Evolutionary conservation across 2,113 vertebrate genomes (phyloP).

Genomic region (Microtus richardsoni): DNA sequence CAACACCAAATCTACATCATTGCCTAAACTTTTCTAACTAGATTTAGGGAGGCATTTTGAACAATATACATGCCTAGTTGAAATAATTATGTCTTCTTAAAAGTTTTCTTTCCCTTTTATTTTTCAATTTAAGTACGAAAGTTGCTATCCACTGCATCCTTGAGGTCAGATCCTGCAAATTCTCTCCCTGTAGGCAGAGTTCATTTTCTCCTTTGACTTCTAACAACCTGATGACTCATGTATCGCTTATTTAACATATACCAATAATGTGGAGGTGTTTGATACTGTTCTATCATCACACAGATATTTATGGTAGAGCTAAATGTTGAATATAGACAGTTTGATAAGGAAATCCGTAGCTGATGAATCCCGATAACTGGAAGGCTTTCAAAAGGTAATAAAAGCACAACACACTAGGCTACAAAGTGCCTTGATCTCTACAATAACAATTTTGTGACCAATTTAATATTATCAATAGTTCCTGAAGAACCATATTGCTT

Average conservation of each 20-base stretch:
- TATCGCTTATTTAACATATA: neutral
- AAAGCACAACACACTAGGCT: neutral
- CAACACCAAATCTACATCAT: neutral
- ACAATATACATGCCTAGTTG: neutral
- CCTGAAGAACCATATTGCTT: neutral
- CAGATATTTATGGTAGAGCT: neutral
- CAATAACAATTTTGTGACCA: constrained; percentile 14
- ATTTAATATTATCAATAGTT: constrained; percentile 31
- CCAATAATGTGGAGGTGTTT: neutral
- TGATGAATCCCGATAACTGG: neutral
- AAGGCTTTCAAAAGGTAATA: neutral
- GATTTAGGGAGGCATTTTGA: neutral
- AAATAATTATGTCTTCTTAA: neutral
- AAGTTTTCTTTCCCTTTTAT: neutral
- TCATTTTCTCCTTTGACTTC: neutral
- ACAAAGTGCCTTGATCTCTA: neutral
- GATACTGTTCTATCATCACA: neutral
- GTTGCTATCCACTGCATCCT: neutral
- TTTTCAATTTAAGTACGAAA: neutral
- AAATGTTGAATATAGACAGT: neutral
- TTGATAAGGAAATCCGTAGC: neutral
- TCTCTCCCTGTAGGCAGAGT: neutral
- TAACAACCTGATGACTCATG: neutral
- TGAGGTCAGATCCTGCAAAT: neutral
- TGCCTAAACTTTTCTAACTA: neutral